Evolutionary conservation across 2,888 invertebrate species (phyloP).

Genomic region (Chrysodeixis includens): DNA sequence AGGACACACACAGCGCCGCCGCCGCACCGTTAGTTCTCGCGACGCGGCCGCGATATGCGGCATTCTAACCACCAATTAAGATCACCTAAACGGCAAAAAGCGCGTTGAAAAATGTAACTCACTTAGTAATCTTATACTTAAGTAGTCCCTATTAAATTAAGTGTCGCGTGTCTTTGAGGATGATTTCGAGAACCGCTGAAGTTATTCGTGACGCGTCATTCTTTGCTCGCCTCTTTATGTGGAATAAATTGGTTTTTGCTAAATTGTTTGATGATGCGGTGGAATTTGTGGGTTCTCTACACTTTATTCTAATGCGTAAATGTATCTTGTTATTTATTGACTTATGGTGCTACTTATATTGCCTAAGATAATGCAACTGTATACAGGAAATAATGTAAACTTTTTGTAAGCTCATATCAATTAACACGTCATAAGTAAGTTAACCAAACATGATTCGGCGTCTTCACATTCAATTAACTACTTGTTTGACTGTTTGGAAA

Average conservation of each 20-base stretch:
- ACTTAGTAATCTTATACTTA: slow-evolving; percentile 55
- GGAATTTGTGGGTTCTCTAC: slow-evolving; percentile 37
- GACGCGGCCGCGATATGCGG: slow-evolving; percentile 40
- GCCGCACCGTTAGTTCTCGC: slow-evolving; percentile 59
- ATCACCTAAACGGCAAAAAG: slow-evolving; percentile 55
- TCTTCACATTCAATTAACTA: background rate
- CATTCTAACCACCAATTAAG: slow-evolving; percentile 56
- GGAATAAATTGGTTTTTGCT: slow-evolving; percentile 51
- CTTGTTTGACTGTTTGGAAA: no score
- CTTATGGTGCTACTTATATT: background rate
- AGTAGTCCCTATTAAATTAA: slow-evolving; percentile 54
- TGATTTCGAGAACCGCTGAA: slow-evolving; percentile 53
- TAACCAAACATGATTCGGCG: background rate
- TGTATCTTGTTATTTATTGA: background rate
- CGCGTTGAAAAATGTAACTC: slow-evolving; percentile 48
- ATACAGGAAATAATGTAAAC: background rate
- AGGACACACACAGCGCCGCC: slow-evolving; percentile 64
- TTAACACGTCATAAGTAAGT: background rate
- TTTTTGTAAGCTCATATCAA: background rate
- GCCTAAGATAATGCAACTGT: no score
- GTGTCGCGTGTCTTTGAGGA: slow-evolving; percentile 53
- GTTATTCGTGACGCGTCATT: slow-evolving; percentile 36
- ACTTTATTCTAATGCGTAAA: slow-evolving; percentile 13
- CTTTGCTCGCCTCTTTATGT: slow-evolving; percentile 23
- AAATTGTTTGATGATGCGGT: slow-evolving; percentile 45